Percentiles rank a stretch among this genome's conserved stretches.
Conservation (phyloP, 2,797 vertebrate species). For the Chelonia mydas region DNA sequence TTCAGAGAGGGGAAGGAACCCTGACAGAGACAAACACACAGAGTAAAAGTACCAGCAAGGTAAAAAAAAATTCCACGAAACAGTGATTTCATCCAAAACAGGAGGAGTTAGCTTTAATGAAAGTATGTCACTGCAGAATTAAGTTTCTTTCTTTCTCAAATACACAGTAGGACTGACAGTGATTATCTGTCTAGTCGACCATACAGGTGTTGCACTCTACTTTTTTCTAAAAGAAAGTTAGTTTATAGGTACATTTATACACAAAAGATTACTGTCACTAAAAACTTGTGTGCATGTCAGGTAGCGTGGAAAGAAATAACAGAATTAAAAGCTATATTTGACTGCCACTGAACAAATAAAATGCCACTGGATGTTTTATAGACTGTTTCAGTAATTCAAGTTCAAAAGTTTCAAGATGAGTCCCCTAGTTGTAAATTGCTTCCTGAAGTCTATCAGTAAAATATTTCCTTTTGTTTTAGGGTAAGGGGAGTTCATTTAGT, state of each 20-base stretch:
- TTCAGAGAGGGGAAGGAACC: too few species aligned
- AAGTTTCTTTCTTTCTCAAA: constrained; percentile 39
- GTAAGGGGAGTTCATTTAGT: rapidly evolving
- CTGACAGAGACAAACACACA: background rate
- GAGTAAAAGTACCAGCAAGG: background rate
- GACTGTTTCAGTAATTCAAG: background rate
- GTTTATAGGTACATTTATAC: background rate
- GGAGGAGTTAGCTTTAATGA: constrained; percentile 24
- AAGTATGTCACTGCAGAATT: constrained; percentile 31
- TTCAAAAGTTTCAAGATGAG: constrained; percentile 2
- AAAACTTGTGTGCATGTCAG: background rate
- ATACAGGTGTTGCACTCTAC: background rate
- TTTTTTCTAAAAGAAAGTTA: background rate
- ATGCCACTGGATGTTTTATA: background rate
- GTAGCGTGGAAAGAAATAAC: too few species aligned
- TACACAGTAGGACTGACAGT: constrained; percentile 18
- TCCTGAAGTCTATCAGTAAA: background rate
- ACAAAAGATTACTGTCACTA: background rate
- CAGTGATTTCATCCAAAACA: constrained; percentile 42
- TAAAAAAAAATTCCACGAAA: background rate
- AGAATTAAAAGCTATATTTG: background rate
- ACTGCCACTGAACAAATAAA: background rate
- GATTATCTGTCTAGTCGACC: background rate
- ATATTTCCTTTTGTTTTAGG: background rate
- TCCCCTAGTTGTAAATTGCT: background rate